Evolutionary conservation across 1,140 invertebrate genomes (phyloP).

Genomic region (Drosophila santomea): DNA sequence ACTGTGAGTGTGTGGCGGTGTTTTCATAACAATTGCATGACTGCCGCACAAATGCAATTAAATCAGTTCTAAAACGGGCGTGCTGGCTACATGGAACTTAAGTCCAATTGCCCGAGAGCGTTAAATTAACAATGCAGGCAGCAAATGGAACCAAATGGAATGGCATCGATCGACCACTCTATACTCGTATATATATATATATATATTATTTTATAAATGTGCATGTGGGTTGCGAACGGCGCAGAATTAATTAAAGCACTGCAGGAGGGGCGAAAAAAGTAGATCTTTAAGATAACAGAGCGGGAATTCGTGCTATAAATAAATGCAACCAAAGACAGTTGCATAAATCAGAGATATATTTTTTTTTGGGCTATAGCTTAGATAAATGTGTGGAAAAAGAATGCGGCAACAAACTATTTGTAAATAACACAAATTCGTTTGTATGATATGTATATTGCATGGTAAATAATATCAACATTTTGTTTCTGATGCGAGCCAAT

Average conservation of each 20-base stretch:
- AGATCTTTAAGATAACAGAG: conserved; percentile 61
- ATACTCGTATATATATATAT: neutral
- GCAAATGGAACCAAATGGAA: conserved; percentile 30
- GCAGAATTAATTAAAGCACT: conserved; percentile 65
- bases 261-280: conserved; percentile 24
- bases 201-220: conserved; percentile 9
- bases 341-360: conserved; percentile 43
- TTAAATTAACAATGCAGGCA: conserved; percentile 62
- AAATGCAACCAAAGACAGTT: conserved; percentile 24
- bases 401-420: neutral
- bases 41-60: conserved; percentile 72
- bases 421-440: too few relatives aligned
- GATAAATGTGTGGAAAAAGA: neutral
- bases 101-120: conserved; percentile 54
- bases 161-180: conserved; percentile 17
- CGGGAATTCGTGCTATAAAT: conserved; percentile 42
- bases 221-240: conserved; percentile 63
- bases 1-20: conserved; percentile 27
- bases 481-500: too few relatives aligned
- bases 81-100: conserved; percentile 35
- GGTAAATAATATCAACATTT: too few relatives aligned
- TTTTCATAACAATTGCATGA: conserved; percentile 78
- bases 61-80: conserved; percentile 77
- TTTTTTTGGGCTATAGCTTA: neutral
- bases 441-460: too few relatives aligned